A percentile compares a stretch with the other conserved stretches of the same genome.
phyloP scores from a whole-genome alignment of 1,140 invertebrate species.

The Sminthurides bifidus region DNA sequence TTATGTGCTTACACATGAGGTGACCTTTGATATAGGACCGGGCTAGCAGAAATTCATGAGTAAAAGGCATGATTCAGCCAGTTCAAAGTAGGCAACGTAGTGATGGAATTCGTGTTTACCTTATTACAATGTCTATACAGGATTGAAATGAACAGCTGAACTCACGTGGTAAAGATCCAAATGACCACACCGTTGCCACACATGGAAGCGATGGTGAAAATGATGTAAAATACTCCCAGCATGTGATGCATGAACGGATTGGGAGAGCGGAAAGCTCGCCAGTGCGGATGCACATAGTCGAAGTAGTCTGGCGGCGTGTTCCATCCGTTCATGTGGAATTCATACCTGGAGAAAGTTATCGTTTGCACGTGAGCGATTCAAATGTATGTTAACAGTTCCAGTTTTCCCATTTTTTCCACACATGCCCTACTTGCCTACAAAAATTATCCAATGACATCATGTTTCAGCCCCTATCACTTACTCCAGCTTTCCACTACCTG shows the following conservation, averaged over 20 bases:
- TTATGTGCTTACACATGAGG: neutral
- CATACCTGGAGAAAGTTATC: conserved; percentile 9
- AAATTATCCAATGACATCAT: too few relatives aligned
- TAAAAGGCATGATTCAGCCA: neutral
- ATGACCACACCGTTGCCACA: conserved; percentile 78
- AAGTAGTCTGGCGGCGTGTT: conserved; percentile 63
- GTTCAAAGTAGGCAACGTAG: neutral
- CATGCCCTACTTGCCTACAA: too few relatives aligned
- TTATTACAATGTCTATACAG: neutral
- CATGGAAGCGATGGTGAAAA: conserved; percentile 62
- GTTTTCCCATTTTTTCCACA: too few relatives aligned
- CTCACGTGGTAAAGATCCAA: conserved; percentile 72
- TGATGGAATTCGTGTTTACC: neutral
- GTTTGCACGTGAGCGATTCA: neutral
- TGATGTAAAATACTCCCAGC: conserved; percentile 63
- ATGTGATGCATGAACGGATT: conserved; percentile 69
- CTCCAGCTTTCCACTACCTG: too few relatives aligned
- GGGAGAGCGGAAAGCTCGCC: conserved; percentile 64
- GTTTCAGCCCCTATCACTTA: too few relatives aligned
- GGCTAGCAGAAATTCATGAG: neutral
- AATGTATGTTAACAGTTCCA: too few relatives aligned
- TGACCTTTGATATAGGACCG: neutral
- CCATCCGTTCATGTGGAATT: conserved; percentile 53
- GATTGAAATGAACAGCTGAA: conserved; percentile 29
- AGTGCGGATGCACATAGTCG: conserved; percentile 64